Conservation (phyloP, 2,888 invertebrate species). For the Drosophila lutescens region DNA sequence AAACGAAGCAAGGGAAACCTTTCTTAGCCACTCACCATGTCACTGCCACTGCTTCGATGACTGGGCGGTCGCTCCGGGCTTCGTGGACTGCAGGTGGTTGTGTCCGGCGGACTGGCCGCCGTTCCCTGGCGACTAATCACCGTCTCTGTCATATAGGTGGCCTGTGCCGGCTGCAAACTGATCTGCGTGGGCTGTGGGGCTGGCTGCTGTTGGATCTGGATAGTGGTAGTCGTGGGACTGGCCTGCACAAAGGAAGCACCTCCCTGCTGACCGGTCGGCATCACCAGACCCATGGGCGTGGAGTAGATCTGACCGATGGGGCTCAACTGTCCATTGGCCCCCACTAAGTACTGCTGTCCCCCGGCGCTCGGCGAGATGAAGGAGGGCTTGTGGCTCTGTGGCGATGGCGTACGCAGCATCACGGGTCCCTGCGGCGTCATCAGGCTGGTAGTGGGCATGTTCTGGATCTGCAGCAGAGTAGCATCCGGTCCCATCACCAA, state of each 20-base stretch:
- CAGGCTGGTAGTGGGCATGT: conserved; percentile 89
- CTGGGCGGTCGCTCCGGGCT: conserved; percentile 85
- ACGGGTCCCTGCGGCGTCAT: conserved; percentile 88
- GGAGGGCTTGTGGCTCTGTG: conserved; percentile 88
- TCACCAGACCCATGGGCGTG: conserved; percentile 83
- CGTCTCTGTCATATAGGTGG: conserved; percentile 61
- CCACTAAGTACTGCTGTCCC: conserved; percentile 89
- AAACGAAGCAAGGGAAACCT: accelerated
- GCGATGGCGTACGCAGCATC: conserved; percentile 90
- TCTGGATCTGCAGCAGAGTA: conserved; percentile 91
- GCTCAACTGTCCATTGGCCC: conserved; percentile 91
- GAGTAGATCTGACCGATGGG: conserved; percentile 86
- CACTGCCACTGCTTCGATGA: conserved; percentile 84
- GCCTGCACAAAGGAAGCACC: conserved; percentile 92
- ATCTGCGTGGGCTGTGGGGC: conserved; percentile 64
- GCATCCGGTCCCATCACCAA: conserved; percentile 94
- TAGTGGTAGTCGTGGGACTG: conserved; percentile 88
- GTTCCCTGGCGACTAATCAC: conserved; percentile 70
- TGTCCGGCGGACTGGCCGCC: conserved; percentile 91
- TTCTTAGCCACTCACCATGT: conserved; percentile 78
- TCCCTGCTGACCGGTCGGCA: conserved; percentile 81
- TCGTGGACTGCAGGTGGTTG: conserved; percentile 92
- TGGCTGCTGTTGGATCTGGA: conserved; percentile 87
- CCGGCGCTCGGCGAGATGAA: conserved; percentile 88
- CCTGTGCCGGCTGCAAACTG: conserved; percentile 73